A percentile compares a stretch with the other conserved stretches of the same genome.
Conservation (phyloP, 2,797 vertebrate species). For the Danio aesculapii region DNA sequence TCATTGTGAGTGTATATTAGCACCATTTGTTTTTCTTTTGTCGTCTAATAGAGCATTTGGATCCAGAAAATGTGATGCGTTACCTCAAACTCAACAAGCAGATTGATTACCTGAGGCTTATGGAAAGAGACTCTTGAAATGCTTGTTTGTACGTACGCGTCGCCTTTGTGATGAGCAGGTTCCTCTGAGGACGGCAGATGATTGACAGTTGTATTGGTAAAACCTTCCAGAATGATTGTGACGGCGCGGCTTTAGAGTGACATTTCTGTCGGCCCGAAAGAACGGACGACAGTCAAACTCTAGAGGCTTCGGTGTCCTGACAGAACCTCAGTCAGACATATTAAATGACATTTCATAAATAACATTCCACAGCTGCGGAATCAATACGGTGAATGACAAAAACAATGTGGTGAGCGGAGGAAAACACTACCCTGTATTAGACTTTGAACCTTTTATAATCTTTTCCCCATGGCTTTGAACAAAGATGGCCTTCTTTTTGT, state of each 20-base stretch:
- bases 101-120: constrained; percentile 19
- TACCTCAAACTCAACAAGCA: no score
- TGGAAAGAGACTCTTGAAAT: not conserved
- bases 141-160: constrained; percentile 24
- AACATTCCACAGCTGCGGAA: constrained; percentile 24
- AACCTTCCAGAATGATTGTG: constrained; percentile 21
- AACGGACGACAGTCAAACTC: not conserved
- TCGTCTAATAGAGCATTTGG: no score
- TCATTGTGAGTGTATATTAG: no score
- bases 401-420: constrained; percentile 2
- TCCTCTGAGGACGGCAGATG: constrained; percentile 4
- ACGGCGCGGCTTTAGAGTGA: constrained; percentile 14
- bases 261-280: constrained; percentile 37
- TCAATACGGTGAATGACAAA: constrained; percentile 38
- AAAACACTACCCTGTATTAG: constrained; percentile 27
- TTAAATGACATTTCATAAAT: constrained; percentile 49
- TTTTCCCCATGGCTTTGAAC: constrained; percentile 46
- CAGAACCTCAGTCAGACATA: constrained; percentile 36
- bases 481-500: constrained; percentile 61
- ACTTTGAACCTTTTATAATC: constrained; percentile 18
- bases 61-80: no score
- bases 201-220: constrained; percentile 51
- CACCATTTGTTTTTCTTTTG: no score
- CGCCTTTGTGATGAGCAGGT: constrained; percentile 9
- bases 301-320: constrained; percentile 28